phyloP scores from a whole-genome alignment of 2,888 invertebrate genomes.

The Glaucopsyche alexis region DNA sequence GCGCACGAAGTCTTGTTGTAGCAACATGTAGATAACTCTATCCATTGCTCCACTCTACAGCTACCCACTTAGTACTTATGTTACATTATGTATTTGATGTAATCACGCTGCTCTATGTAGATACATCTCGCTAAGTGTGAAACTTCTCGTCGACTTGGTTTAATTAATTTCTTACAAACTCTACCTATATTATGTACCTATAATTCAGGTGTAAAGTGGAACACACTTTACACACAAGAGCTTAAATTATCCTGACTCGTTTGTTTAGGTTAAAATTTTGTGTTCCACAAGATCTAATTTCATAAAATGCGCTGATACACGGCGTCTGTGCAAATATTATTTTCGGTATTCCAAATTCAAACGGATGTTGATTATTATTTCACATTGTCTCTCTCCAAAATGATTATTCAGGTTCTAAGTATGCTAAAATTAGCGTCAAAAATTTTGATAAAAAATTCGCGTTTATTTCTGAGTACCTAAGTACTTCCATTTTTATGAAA shows the following conservation, averaged over 20 bases:
- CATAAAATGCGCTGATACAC: not conserved
- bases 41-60: too few species aligned
- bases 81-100: too few species aligned
- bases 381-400: not conserved
- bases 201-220: not conserved
- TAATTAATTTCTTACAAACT: slow-evolving; percentile 14
- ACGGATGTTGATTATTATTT: not conserved
- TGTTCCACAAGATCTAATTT: not conserved
- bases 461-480: too few species aligned
- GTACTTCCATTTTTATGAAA: too few species aligned
- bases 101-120: too few species aligned
- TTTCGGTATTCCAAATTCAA: not conserved
- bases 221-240: not conserved
- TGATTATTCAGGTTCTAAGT: too few species aligned
- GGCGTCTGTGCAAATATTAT: not conserved
- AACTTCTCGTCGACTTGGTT: not conserved
- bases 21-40: too few species aligned
- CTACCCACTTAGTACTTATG: too few species aligned
- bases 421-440: too few species aligned
- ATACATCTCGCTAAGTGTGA: not conserved
- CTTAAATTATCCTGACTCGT: not conserved
- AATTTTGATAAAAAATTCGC: too few species aligned
- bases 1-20: too few species aligned
- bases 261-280: slow-evolving; percentile 6
- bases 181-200: not conserved